phyloP scores from a whole-genome alignment of 2,113 vertebrate genomes.

The Semicossyphus pulcher region DNA sequence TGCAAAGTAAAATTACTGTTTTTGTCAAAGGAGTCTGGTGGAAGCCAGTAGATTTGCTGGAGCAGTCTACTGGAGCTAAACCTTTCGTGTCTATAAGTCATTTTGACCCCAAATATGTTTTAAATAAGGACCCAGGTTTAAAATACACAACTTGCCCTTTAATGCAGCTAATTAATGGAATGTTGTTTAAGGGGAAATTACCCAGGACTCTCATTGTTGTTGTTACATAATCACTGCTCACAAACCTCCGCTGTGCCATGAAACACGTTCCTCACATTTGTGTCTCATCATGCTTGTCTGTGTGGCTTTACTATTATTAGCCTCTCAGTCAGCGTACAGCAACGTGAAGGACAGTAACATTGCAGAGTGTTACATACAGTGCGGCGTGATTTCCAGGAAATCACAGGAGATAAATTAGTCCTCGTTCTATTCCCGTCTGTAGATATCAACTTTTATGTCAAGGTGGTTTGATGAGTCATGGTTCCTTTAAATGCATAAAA shows the following conservation, averaged over 20 bases:
- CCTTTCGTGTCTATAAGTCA: too few relatives aligned
- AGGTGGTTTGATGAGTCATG: too few relatives aligned
- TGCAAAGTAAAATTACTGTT: too few relatives aligned
- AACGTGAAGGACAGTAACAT: too few relatives aligned
- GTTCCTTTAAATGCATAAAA: too few relatives aligned
- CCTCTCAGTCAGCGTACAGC: too few relatives aligned
- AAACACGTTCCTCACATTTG: slow-evolving; percentile 8
- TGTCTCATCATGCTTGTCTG: slow-evolving; percentile 1
- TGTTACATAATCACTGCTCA: slow-evolving; percentile 34
- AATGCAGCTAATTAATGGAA: slow-evolving; percentile 9
- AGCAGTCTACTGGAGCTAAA: too few relatives aligned
- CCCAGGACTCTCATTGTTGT: not conserved
- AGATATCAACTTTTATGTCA: too few relatives aligned
- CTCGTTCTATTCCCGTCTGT: not conserved
- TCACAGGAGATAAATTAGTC: not conserved
- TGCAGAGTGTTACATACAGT: too few relatives aligned
- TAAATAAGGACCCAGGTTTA: not conserved
- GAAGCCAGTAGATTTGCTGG: too few relatives aligned
- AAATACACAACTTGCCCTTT: not conserved
- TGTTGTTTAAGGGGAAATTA: not conserved
- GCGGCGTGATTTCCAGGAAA: too few relatives aligned
- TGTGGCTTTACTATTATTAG: slow-evolving; percentile 4
- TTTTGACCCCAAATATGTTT: not conserved
- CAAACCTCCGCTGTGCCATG: not conserved
- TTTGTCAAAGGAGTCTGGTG: too few relatives aligned